Evolutionary conservation across 2,888 invertebrate genomes (phyloP), one percentile per base, ranked within the genome.

Genomic region (Allacma fusca): DNA sequence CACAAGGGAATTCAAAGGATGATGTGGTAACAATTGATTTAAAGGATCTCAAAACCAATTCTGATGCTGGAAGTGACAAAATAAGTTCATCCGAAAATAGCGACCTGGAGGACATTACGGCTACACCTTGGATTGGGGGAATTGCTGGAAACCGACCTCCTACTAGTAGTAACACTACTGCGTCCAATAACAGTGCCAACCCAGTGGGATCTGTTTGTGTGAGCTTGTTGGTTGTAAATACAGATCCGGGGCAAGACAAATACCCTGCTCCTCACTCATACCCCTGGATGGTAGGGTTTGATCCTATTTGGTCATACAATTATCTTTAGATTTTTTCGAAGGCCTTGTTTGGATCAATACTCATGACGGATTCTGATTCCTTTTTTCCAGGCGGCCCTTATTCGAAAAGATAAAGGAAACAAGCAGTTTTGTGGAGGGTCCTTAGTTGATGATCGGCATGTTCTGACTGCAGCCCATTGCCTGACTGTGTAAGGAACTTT

Each of bases 381-480:
- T 50, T 2, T 50, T 12, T 13, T 50, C 7, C 40, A 50, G 50
- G 50, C 50, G 16, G 50, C 50, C 19, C 50, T 50, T 50, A 50
- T 50, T 50, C 50, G 50, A 16, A 13, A n/a, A 4, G 50, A 50
- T 50, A 50, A 50, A 50, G 19, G n/a, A n/a, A 50, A 50, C 50
- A 50, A 50, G n/a, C 50, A 50, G 16, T 50, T 50, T n/a, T 67
- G 28, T 59, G 71, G 71, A 5, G 71, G 71, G 9, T 50, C 57
- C 2, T n/a, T 71, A 4, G 26, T 71, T 28, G 59, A 71, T 29
- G 2, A 19, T 4, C 7, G 23, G 1, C 50, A 71, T 28, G 21
- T 71, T n/a, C 21, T 71, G n/a, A 71, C 71, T 0, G 71, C 71
- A 16, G 71, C 57, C 7, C 70, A 70, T 59, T 71, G 71, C 34